These are phyloP conservation scores for Argya squamiceps DNA, from an alignment of 2,797 vertebrate genomes.

Conservation along the genomic window DNA sequence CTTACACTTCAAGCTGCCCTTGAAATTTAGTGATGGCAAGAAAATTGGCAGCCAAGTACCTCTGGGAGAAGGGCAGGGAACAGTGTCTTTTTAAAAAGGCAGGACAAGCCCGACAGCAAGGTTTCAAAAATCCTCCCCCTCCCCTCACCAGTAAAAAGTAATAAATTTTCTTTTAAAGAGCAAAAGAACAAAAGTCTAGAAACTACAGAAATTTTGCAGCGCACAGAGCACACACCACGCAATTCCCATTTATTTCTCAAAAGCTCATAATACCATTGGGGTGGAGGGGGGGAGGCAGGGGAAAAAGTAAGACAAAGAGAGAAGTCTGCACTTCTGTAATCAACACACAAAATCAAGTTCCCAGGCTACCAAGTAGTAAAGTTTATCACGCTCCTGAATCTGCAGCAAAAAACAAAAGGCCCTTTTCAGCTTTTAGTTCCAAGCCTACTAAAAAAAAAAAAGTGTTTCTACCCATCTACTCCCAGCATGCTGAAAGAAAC, in stretches of 20 bases:
- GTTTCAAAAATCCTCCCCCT: background rate
- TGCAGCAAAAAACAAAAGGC: slow-evolving; percentile 44
- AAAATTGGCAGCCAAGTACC: background rate
- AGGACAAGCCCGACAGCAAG: background rate
- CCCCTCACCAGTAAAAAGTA: background rate
- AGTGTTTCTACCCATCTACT: background rate
- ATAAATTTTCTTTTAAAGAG: background rate
- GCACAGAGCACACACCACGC: background rate
- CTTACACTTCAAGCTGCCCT: background rate
- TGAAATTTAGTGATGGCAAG: background rate
- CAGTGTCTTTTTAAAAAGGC: background rate
- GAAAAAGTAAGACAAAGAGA: background rate
- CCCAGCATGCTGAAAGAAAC: slow-evolving; percentile 17
- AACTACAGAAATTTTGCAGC: background rate
- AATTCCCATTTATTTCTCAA: slow-evolving; percentile 13
- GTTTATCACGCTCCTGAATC: slow-evolving; percentile 54
- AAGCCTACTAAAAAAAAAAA: slow-evolving; percentile 7
- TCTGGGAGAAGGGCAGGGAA: background rate
- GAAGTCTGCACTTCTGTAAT: background rate
- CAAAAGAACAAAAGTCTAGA: background rate
- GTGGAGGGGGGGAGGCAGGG: background rate
- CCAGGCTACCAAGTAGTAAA: slow-evolving; percentile 58
- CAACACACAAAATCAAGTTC: slow-evolving; percentile 35
- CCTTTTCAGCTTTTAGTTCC: slow-evolving; percentile 27
- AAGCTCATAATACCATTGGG: background rate